Evolutionary conservation across 2,797 vertebrate species (phyloP), one percentile per base, ranked within the genome.

Genomic region (Chelmon rostratus): DNA sequence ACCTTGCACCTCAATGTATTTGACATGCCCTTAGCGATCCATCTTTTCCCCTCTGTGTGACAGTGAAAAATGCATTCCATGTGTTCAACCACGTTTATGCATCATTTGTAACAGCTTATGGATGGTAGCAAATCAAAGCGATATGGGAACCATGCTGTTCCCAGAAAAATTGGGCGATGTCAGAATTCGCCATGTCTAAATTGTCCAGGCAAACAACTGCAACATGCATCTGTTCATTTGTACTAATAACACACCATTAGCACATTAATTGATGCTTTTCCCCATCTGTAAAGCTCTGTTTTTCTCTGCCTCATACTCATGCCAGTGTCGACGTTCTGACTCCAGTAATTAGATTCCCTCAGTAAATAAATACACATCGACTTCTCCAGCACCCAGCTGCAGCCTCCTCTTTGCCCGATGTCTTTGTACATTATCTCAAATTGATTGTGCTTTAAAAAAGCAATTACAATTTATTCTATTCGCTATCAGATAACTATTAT

Each of bases 401-500:
- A 91, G 85, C 84, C 28, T 78, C 86, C 82, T 79, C 68, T 82
- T 81, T 87, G 74, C 84, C 85, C 86, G 65, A 84, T 88, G 89
- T 93, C 92, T 93, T 90, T 89, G 91, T 91, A 91, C 90, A 92
- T 94, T 92, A 94, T 92, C 88, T 91, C 76, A 91, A 94, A 94
- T 94, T 93, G 93, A 94, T 94, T 92, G 86, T 73, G 87, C 86
- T 93, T 93, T 92, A 91, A 93, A 94, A 94, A 95, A 90, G 84
- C 92, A 92, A 94, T 95, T 94, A 92, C 86, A 92, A 93, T 93
- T 90, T 89, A 94, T 94, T 94, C 84, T 91, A 79, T 91, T 90
- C 63, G 63, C 88, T 85, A 94, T 94, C 91, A 92, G 91, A 93
- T 93, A 93, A 89, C 62, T 79, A 93, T 94, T 92, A 92, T 89